Base-by-base conservation (phyloP, 1,140 invertebrate genomes). In the Drosophila novamexicana region DNA sequence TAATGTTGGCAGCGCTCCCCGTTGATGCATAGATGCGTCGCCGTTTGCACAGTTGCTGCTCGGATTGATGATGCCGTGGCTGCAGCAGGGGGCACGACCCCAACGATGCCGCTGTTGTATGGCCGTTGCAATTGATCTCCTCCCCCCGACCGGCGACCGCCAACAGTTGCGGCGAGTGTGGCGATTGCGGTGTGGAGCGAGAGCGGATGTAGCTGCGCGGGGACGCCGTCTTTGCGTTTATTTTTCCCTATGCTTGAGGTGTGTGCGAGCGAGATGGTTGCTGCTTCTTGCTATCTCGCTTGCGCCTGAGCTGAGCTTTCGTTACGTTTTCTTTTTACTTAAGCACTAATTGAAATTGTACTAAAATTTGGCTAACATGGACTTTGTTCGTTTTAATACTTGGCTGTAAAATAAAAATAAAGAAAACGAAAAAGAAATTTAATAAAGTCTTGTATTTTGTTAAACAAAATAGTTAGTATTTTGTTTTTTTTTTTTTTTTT, bases 1-100 rank as follows among this genome's bases (percentile, higher is more conserved):
- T 92, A 63, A 91, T 91, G 56, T 90, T 91, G 39, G 90, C 90
- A 57, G 90, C 90, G 59, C 90, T 91, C 54, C 90, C 90, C 75
- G 90, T 91, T 58, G 90, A 91, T 56, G 90, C 90, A 91, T 91
- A 91, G 80, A 91, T 90, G 50, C 90, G 80, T 18, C 85, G 77
- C 6, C 90, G 76, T 66, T 91, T 91, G 58, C 64, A 79, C 69
- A 90, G 65, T 62, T 90, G 86, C 67, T 90, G 86, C 68, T 89
- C 84, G 54, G 84, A 89, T 44, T 89, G 85, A 57, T 89, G 84
- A 53, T 78, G 68, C 9, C 83, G 83, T 66, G 84, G 83, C 72
- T 79, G 82, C 69, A 88, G 50, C 68, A 79, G 49, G 16, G 83
- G 79, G 66, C 76, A 89, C 59, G 79, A 76, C 1, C 49, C 39